Evolutionary conservation across 1,140 invertebrate species (phyloP).

Genomic region (Andrena cerasifolii): DNA sequence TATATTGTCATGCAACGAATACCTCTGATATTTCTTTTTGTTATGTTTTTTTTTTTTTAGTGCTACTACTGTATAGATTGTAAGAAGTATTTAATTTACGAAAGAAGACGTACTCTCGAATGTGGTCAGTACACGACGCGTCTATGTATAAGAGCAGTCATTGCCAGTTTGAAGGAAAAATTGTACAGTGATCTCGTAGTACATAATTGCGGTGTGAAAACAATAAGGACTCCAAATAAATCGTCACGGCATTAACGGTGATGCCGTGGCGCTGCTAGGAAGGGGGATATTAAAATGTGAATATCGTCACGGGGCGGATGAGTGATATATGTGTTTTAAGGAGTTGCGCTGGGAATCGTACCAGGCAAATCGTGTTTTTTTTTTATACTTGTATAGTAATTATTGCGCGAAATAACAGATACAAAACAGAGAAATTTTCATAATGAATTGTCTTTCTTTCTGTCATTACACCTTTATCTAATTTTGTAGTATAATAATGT

Average conservation of each 20-base stretch:
- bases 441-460: conserved; percentile 69
- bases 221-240: conserved; percentile 33
- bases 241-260: conserved; percentile 3
- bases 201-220: conserved; percentile 15
- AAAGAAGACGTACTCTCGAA: conserved; percentile 7
- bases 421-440: conserved; percentile 57
- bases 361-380: conserved; percentile 6
- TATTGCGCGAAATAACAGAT: conserved; percentile 57
- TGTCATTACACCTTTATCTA: conserved; percentile 69
- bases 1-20: conserved; percentile 17
- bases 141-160: conserved; percentile 15
- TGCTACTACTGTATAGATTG: conserved; percentile 36
- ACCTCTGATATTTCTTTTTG: conserved; percentile 34
- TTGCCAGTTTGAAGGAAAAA: conserved; percentile 36
- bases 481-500: conserved; percentile 75
- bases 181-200: conserved; percentile 47
- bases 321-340: conserved; percentile 22
- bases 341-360: not conserved
- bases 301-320: conserved; percentile 2
- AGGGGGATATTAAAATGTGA: conserved; percentile 3
- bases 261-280: conserved; percentile 16
- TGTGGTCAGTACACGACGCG: conserved; percentile 16
- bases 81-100: conserved; percentile 37
- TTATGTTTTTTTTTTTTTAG: conserved; percentile 19
- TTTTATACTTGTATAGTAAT: conserved; percentile 53